phyloP scores from a whole-genome alignment of 2,888 invertebrate genomes.

The Epinotia nisella region DNA sequence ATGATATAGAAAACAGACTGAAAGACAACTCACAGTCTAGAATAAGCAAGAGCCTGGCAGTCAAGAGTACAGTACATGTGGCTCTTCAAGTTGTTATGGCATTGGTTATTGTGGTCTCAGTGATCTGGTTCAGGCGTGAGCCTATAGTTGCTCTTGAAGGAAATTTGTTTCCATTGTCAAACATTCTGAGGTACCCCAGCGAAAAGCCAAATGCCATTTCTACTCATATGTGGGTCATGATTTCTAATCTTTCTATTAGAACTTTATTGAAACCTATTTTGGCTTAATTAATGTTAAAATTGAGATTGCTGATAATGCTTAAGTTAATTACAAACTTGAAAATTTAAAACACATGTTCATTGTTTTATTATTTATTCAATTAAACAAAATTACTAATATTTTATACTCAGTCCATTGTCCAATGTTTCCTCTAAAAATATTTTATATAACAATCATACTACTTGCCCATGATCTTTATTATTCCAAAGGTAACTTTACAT shows the following conservation, averaged over 20 bases:
- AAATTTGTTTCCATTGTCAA: slow-evolving; percentile 72
- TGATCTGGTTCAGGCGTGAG: slow-evolving; percentile 74
- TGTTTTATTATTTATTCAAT: slow-evolving; percentile 66
- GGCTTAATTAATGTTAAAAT: slow-evolving; percentile 49
- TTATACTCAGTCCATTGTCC: slow-evolving; percentile 79
- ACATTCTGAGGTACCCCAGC: slow-evolving; percentile 74
- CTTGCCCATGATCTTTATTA: slow-evolving; percentile 65
- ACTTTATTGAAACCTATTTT: slow-evolving; percentile 71
- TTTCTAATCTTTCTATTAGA: slow-evolving; percentile 76
- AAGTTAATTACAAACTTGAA: not conserved
- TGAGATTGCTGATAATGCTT: not conserved
- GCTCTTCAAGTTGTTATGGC: slow-evolving; percentile 67
- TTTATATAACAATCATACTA: slow-evolving; percentile 65
- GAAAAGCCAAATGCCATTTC: slow-evolving; percentile 75
- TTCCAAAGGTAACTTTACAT: slow-evolving; percentile 42
- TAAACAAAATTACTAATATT: slow-evolving; percentile 77
- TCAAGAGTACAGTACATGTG: slow-evolving; percentile 71
- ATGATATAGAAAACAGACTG: slow-evolving; percentile 77
- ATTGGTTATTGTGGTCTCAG: slow-evolving; percentile 66
- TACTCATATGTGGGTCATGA: slow-evolving; percentile 77
- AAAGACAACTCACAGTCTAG: slow-evolving; percentile 72
- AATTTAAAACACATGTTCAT: slow-evolving; percentile 54
- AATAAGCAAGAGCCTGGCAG: slow-evolving; percentile 68
- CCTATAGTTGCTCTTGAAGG: slow-evolving; percentile 74
- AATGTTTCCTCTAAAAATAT: slow-evolving; percentile 73